phyloP scores from a whole-genome alignment of 1,140 invertebrate species.

The Drosophila sturtevanti region DNA sequence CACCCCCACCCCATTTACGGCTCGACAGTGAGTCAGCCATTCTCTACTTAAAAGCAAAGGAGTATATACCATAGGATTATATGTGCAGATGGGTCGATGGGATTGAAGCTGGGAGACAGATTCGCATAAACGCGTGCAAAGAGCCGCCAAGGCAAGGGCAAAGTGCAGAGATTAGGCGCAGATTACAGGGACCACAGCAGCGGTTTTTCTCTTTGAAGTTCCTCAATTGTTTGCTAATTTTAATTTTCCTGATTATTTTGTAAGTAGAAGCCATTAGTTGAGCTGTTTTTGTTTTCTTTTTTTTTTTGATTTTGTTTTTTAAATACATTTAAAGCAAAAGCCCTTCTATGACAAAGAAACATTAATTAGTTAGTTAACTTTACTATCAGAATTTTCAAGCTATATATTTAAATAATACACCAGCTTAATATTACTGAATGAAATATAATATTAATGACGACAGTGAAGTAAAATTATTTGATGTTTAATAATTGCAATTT shows the following conservation, averaged over 20 bases:
- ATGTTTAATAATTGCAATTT: neutral
- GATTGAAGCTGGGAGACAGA: neutral
- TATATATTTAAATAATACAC: neutral
- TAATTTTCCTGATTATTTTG: neutral
- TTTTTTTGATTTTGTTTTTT: neutral
- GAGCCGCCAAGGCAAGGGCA: neutral
- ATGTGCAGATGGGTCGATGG: conserved; percentile 1
- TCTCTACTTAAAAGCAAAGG: conserved; percentile 13
- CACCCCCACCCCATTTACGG: neutral
- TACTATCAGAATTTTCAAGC: neutral
- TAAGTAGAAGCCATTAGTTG: neutral
- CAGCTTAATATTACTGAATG: neutral
- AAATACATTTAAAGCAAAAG: neutral
- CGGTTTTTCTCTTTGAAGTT: conserved; percentile 23
- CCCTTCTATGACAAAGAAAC: neutral
- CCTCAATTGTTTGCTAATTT: conserved; percentile 17
- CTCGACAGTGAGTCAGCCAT: conserved; percentile 2
- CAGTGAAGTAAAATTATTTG: neutral
- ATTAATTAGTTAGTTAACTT: neutral
- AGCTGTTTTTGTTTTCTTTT: neutral
- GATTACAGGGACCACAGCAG: conserved; percentile 36
- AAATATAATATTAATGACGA: neutral
- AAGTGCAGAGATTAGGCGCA: conserved; percentile 38
- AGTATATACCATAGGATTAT: conserved; percentile 19
- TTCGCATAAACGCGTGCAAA: neutral